These are phyloP conservation scores for Atherinomorus stipes DNA, from an alignment of 2,113 vertebrate genomes.

Conservation along the genomic window DNA sequence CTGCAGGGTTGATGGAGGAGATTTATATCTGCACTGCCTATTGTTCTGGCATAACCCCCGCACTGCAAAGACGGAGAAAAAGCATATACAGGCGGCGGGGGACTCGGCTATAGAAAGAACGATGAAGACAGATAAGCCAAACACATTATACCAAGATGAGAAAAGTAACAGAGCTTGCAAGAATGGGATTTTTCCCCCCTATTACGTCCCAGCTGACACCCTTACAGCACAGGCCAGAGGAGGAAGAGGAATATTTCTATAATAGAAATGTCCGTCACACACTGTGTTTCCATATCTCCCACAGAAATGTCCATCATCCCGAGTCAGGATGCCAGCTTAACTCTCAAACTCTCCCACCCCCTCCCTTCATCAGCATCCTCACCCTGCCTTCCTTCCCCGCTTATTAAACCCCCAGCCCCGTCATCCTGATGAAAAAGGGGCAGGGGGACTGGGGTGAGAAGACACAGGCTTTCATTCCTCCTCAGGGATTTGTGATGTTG, in stretches of 20 bases:
- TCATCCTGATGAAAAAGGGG: background rate
- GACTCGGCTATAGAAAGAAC: conserved; percentile 11
- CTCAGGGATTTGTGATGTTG: conserved; percentile 41
- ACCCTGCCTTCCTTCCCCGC: background rate
- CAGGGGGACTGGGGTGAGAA: background rate
- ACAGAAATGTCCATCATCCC: conserved; percentile 66
- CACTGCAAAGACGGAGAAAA: conserved; percentile 22
- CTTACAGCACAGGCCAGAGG: conserved; percentile 20
- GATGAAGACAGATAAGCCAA: conserved; percentile 34
- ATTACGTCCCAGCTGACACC: conserved; percentile 24
- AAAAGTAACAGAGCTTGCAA: conserved; percentile 41
- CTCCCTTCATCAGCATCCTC: background rate
- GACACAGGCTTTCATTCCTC: conserved; percentile 13
- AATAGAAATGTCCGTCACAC: conserved; percentile 76
- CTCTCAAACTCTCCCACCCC: conserved; percentile 20
- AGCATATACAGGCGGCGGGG: conserved; percentile 10
- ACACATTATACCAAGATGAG: conserved; percentile 32
- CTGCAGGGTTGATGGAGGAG: conserved; percentile 47
- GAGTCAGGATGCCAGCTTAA: conserved; percentile 49
- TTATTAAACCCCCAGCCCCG: background rate
- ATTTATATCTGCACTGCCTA: conserved; percentile 37
- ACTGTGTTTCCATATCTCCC: conserved; percentile 59
- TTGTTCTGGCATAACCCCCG: conserved; percentile 33
- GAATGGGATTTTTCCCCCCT: conserved; percentile 19
- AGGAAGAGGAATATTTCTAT: conserved; percentile 51